Conservation (phyloP, 2,113 vertebrate species). For the Pyrgilauda ruficollis region DNA sequence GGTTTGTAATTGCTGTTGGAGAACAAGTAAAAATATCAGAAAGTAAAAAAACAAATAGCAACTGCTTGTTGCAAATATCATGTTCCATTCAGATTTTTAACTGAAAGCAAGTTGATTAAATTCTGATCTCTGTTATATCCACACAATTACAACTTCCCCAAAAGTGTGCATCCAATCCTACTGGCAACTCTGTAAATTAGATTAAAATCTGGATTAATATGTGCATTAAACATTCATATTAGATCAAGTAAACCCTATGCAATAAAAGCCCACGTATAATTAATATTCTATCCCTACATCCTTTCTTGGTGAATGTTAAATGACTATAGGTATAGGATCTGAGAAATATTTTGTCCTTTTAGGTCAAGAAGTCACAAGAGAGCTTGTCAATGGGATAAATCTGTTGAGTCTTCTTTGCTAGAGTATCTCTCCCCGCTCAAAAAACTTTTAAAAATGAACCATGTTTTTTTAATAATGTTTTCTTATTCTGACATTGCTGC, state of each 20-base stretch:
- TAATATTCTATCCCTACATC: not conserved
- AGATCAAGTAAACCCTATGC: not conserved
- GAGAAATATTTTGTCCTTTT: not conserved
- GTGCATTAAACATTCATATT: not conserved
- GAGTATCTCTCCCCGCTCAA: not conserved
- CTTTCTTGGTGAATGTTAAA: not conserved
- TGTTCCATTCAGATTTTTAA: not conserved
- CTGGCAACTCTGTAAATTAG: not conserved
- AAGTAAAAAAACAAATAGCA: not conserved
- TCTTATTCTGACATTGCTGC: not conserved
- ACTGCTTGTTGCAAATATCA: not conserved
- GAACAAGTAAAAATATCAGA: not conserved
- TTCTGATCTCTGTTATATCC: not conserved
- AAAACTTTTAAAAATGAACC: not conserved
- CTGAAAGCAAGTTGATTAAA: not conserved
- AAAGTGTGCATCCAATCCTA: not conserved
- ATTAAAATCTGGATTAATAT: not conserved
- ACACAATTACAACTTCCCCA: not conserved
- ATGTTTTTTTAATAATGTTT: not conserved
- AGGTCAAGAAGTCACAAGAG: not conserved
- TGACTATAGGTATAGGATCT: not conserved
- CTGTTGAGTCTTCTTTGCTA: not conserved
- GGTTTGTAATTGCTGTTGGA: not conserved
- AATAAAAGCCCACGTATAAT: not conserved
- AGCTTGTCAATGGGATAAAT: not conserved